phyloP scores from a whole-genome alignment of 2,888 invertebrate genomes.

The Mythimna ferrago region DNA sequence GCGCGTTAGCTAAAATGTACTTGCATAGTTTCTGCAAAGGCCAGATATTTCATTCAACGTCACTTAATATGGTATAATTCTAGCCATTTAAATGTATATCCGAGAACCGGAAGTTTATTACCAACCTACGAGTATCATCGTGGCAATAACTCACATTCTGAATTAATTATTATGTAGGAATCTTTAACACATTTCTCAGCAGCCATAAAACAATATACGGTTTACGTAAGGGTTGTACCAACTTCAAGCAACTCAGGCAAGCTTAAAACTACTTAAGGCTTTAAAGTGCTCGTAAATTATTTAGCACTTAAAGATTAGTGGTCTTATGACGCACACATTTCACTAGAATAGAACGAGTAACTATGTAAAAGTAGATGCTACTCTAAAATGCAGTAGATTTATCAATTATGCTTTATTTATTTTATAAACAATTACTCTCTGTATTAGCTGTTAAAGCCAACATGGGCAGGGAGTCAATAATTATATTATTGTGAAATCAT shows the following conservation, averaged over 20 bases:
- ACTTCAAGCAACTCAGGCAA: conserved; percentile 1
- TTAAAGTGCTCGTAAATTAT: conserved; percentile 37
- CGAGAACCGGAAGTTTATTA: conserved; percentile 20
- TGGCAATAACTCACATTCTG: conserved; percentile 28
- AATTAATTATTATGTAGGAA: conserved; percentile 30
- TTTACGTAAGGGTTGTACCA: neutral
- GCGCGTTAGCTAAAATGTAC: conserved; percentile 8
- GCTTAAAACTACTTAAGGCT: neutral
- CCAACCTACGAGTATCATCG: neutral
- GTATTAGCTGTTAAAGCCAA: no score
- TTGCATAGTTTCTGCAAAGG: conserved; percentile 31
- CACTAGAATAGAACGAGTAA: neutral
- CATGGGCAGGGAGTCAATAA: no score
- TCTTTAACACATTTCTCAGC: neutral
- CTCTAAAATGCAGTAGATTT: no score
- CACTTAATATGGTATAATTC: conserved; percentile 8
- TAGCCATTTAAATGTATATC: conserved; percentile 23
- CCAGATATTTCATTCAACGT: conserved; percentile 32
- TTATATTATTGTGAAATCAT: no score
- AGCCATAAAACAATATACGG: neutral
- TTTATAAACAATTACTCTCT: no score
- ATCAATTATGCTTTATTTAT: no score
- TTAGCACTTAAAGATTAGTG: conserved; percentile 14
- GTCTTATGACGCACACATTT: neutral
- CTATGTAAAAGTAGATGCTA: neutral